Base-by-base conservation (phyloP, 2,113 vertebrate genomes). In the Zosterops japonicus region DNA sequence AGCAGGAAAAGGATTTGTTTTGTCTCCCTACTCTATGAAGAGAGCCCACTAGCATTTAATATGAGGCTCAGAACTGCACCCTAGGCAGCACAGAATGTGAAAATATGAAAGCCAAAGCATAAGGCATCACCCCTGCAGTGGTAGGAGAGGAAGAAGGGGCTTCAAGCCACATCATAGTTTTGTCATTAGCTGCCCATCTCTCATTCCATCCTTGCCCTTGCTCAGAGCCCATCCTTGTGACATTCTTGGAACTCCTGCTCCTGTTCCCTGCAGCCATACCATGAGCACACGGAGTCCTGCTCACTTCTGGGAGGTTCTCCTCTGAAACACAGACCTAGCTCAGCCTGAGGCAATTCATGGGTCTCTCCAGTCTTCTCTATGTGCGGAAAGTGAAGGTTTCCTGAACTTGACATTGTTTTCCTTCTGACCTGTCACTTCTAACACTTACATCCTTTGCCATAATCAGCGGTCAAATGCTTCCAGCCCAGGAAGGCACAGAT, bases 181-280 rank as follows among this genome's bases (percentile, higher is more conserved):
- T 49, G 33, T 20, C 36, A 21, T 15, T 18, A 56, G 36, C 22
- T 91, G 19, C 35, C 31, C 22, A 8, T 53, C 20, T 64, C 11
- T 46, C 9, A 3, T 49, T 87, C 31, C 41, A 36, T 46, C 36
- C 23, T 41, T 0, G 0, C 17, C 49, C 25, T 2, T 13, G 29
- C 29, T 75, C 44, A 33, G 52, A 90, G n/a, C 3, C 23, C 42
- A 29, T 27, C n/a, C 8, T 65, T 15, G 25, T 8, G 52, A 23
- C 20, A n/a, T 79, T 28, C 27, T 46, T 42, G 22, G 36, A 76
- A 14, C 31, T 76, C 42, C 19, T 1, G 3, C 23, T 49, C 36
- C 67, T 49, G 25, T 33, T 71, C 53, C 35, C 6, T 68, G 42
- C 27, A 64, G n/a, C 18, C 44, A 27, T 1, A 2, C 44, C 52